These are phyloP conservation scores for Schizopygopsis malacanthus DNA, from an alignment of 2,797 vertebrate genomes.

Conservation along the genomic window DNA sequence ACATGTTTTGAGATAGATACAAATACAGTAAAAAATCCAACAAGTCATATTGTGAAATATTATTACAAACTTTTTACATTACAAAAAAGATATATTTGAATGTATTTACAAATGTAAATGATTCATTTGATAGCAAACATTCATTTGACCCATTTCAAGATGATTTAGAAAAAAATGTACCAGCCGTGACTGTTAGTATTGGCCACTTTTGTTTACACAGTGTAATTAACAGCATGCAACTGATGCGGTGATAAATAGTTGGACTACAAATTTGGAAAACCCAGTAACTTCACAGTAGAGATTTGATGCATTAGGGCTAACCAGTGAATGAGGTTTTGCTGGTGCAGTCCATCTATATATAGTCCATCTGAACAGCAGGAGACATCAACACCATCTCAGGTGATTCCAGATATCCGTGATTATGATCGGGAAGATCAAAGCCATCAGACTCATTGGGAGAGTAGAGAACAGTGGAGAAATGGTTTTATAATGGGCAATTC, in stretches of 20 bases:
- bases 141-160: neutral
- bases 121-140: neutral
- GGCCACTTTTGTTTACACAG: neutral
- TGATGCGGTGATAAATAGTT: neutral
- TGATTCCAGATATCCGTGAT: neutral
- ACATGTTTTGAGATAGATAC: no score
- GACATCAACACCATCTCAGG: neutral
- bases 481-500: constrained; percentile 26
- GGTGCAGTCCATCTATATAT: neutral
- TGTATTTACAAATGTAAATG: no score
- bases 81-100: no score
- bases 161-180: neutral
- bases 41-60: no score
- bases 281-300: neutral
- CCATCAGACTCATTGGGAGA: constrained; percentile 9
- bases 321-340: neutral
- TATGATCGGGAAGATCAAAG: neutral
- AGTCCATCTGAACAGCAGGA: neutral
- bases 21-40: no score
- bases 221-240: neutral
- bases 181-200: neutral
- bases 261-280: neutral
- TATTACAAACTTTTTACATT: no score
- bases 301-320: neutral
- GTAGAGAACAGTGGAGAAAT: constrained; percentile 18